Base-by-base conservation (phyloP, 2,113 vertebrate species). In the Perca schrenkii region DNA sequence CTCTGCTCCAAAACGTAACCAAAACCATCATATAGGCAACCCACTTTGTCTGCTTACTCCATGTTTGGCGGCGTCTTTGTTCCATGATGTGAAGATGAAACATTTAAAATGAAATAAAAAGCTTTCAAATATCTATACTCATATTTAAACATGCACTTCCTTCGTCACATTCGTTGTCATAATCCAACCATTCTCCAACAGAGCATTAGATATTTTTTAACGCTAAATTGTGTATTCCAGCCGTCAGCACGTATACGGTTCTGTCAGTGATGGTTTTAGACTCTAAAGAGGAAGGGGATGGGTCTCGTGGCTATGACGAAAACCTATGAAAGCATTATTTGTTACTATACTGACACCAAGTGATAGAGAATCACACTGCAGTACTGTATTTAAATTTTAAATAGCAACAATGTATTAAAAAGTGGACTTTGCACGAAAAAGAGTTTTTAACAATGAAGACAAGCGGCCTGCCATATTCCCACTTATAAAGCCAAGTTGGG, bases 291-390 rank as follows among this genome's bases (percentile, higher is more conserved):
- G 31, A 84, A 81, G 16, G 69, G 82, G 77, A 1, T 68, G 67
- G 50, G 14, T 68, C 58, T 65, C 1, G 1, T 52, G n/a, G 3
- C 21, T 52, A 22, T 77, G 46, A 69, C 19, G 31, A 64, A 25
- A 76, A 17, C 1, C 28, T 3, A 3, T n/a, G 22, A 3, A 69
- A 52, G 2, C 13, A 21, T 54, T 88, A 69, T 25, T 49, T 77
- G 34, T 79, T 8, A 25, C 73, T 86, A 84, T 57, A 90, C 84
- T 87, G 88, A 84, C 91, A 89, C 85, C 88, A 88, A 74, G 88
- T 90, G 91, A 76, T 53, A 5, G 2, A 40, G 1, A 0, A 17
- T 53, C 11, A 73, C 17, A 86, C 16, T 86, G 56, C 88, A 90
- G 2, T 11, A 5, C 3, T 25, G 1, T 6, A 0, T 66, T 43